Conservation (phyloP, 2,797 vertebrate species). For the Arnoldichthys spilopterus region DNA sequence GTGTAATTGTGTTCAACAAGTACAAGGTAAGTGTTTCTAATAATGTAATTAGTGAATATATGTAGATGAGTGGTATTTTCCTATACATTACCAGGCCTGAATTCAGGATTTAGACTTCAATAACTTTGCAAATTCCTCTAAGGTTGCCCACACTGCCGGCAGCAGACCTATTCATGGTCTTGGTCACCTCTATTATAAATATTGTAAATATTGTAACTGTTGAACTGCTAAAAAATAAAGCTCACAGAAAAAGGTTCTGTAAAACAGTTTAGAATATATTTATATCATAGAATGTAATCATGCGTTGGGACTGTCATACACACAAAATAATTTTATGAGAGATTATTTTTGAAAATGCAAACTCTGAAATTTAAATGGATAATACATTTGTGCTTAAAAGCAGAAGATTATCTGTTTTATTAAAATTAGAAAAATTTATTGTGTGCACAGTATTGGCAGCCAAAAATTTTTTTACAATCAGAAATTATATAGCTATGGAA, state of each 20-base stretch:
- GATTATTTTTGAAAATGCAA: too few species aligned
- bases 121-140: slow-evolving; percentile 61
- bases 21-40: neutral
- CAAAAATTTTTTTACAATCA: too few species aligned
- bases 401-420: too few species aligned
- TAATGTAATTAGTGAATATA: neutral
- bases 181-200: slow-evolving; percentile 75
- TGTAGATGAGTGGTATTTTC: neutral
- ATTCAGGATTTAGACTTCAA: neutral
- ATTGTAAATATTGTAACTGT: too few species aligned
- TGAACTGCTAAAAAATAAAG: too few species aligned
- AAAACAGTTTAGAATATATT: too few species aligned
- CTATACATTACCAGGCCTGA: neutral
- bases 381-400: too few species aligned
- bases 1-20: neutral
- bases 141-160: slow-evolving; percentile 71
- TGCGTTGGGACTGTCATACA: slow-evolving; percentile 40
- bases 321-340: neutral
- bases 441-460: too few species aligned
- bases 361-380: too few species aligned
- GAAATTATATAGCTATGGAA: too few species aligned
- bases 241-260: too few species aligned
- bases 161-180: slow-evolving; percentile 52
- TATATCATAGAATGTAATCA: slow-evolving; percentile 53
- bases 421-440: too few species aligned